Evolutionary conservation across 1,140 invertebrate species (phyloP), one percentile per base, ranked within the genome.

Genomic region (Seison nebaliae): DNA sequence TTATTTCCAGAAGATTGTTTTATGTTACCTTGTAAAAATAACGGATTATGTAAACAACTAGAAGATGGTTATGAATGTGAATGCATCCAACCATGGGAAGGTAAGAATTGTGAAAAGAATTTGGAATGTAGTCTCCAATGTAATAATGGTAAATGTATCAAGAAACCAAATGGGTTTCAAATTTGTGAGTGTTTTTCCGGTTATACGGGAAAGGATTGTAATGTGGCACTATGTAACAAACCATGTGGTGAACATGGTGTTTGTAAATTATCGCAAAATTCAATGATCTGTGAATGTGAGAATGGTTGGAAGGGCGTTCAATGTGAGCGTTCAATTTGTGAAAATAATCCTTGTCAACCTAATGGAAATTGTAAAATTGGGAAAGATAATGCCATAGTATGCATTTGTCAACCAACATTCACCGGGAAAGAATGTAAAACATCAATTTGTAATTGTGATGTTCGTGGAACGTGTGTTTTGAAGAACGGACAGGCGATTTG

Each of bases 381-480:
- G n/a, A n/a, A n/a, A n/a, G n/a, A n/a, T n/a, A n/a, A n/a, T n/a
- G n/a, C n/a, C n/a, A n/a, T n/a, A n/a, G n/a, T n/a, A n/a, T 47
- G 46, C 32, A 26, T 11, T 22, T 47, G 46, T 40, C 9, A 20
- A 17, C 28, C 38, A 11, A 28, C 28, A 32, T 44, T 21, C 18
- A 34, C 28, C 14, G 46, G 46, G 12, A 36, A 28, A 9, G 36
- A 44, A 28, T 47, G 46, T 44, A 43, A 46, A 36, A 19, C n/a
- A n/a, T n/a, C n/a, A n/a, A n/a, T n/a, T n/a, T n/a, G n/a, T n/a
- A n/a, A n/a, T n/a, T 91, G 83, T 51, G 75, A 88, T 69, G 80
- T 86, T 51, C 74, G 74, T 2, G 83, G 81, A 2, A 76, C 70
- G 2, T 93, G 83, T 50, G 70, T 81, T 91, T 49, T 76, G 75